Percentiles rank a stretch among this genome's conserved stretches.
These are phyloP conservation scores for Exephanes ischioxanthus DNA, from an alignment of 2,888 invertebrate species.

Conservation along the genomic window DNA sequence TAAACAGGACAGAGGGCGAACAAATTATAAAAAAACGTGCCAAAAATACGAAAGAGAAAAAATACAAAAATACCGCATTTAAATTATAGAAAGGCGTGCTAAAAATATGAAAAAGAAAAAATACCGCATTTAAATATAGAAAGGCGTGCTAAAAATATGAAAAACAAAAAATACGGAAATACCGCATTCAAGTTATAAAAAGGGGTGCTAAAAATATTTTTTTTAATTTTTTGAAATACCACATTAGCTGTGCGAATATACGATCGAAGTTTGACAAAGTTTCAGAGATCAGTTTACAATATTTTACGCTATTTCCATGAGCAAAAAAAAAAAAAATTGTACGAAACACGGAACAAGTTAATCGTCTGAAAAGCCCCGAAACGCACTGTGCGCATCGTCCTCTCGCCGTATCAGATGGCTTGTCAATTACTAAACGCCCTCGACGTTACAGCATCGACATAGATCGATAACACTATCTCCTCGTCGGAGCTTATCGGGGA, in stretches of 20 bases:
- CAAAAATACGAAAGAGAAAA: neutral
- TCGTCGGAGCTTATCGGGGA: conserved; percentile 1
- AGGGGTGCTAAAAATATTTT: too few species aligned
- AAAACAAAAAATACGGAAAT: too few species aligned
- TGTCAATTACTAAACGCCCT: neutral
- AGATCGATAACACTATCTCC: neutral
- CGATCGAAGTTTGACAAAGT: too few species aligned
- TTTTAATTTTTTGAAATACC: too few species aligned
- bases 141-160: too few species aligned
- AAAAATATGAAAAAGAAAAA: too few species aligned
- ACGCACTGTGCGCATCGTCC: neutral
- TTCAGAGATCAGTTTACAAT: neutral
- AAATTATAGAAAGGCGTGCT: too few species aligned
- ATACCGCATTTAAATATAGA: too few species aligned
- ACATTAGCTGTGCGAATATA: too few species aligned
- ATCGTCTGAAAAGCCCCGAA: neutral
- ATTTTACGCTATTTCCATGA: neutral
- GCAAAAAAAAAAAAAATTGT: neutral
- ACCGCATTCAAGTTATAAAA: too few species aligned
- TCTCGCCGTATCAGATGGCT: neutral
- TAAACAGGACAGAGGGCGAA: neutral
- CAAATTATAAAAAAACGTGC: neutral
- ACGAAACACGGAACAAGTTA: neutral
- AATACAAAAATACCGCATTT: neutral
- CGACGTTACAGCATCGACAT: neutral